Evolutionary conservation across 1,140 invertebrate genomes (phyloP).

Genomic region (Bradynema listronoti): DNA sequence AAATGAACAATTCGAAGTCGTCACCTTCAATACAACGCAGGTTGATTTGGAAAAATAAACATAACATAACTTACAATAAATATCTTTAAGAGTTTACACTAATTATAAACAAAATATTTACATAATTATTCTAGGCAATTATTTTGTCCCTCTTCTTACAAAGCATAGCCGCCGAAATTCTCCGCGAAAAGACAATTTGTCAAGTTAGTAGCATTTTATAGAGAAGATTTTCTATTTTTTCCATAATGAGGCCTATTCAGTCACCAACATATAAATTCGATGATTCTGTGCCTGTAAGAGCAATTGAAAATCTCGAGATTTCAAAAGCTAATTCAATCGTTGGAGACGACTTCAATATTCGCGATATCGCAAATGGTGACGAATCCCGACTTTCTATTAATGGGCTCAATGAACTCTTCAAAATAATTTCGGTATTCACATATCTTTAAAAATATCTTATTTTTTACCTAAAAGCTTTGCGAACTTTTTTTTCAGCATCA

Average conservation of each 20-base stretch:
- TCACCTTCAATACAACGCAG: constrained; percentile 23
- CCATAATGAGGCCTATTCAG: constrained; percentile 5
- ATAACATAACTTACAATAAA: neutral
- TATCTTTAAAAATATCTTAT: constrained; percentile 16
- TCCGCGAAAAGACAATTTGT: constrained; percentile 18
- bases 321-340: constrained; percentile 45
- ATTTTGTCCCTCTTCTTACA: constrained; percentile 44
- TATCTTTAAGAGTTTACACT: neutral
- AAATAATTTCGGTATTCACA: constrained; percentile 35
- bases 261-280: constrained; percentile 39
- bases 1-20: constrained; percentile 28
- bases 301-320: constrained; percentile 20
- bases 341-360: constrained; percentile 23
- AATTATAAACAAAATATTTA: constrained; percentile 3
- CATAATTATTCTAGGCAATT: constrained; percentile 28
- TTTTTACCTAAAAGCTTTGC: constrained; percentile 20
- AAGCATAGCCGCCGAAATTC: constrained; percentile 42
- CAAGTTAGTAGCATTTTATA: neutral
- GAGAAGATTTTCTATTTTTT: neutral
- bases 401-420: constrained; percentile 26
- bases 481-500: constrained; percentile 35
- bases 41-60: constrained; percentile 14
- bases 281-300: constrained; percentile 31
- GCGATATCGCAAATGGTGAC: constrained; percentile 15
- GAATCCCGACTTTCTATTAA: neutral